Base-by-base conservation (phyloP, 2,797 vertebrate species). In the Sparidentex hasta region DNA sequence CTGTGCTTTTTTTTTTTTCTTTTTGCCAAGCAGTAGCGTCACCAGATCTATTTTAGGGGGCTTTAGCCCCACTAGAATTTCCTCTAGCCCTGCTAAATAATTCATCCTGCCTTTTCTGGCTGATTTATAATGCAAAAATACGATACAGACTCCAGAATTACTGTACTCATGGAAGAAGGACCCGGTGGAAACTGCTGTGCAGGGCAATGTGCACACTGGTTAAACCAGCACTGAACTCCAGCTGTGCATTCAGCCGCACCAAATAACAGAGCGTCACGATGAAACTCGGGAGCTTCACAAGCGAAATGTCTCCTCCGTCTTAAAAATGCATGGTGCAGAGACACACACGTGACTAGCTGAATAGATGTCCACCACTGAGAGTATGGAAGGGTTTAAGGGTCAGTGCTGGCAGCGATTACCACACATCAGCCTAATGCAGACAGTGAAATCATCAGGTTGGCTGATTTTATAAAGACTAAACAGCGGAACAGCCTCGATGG, bases 61-160 rank as follows among this genome's bases (percentile, higher is more conserved):
- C 50, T 85, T 76, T 66, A 72, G 71, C 61, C 83, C 65, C 71
- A 79, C 66, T 75, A 83, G 76, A 82, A 71, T 87, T 84, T 83
- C 66, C 70, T 68, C 47, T 78, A 82, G 75, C 65, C 41, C 33
- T 70, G 43, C 62, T 90, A 76, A 89, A 92, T 86, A 82, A 87
- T 93, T 84, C 14, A 88, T 68, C 1, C 38, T 27, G 71, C 62
- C 72, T 74, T 84, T 84, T 88, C 76, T 79, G 72, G 65, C 65
- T 44, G 56, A 86, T 90, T 92, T 85, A 83, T 88, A 87, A 82
- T 88, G 85, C 66, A 75, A 76, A 87, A 87, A 87, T 74, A 84
- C 5, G 59, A 73, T 68, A 71, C 66, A 77, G 64, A 76, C 71
- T 63, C 20, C 29, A 77, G 78, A 74, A 82, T 75, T 71, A 81